Evolutionary conservation across 2,797 vertebrate genomes (phyloP).

Genomic region (Crenichthys baileyi): DNA sequence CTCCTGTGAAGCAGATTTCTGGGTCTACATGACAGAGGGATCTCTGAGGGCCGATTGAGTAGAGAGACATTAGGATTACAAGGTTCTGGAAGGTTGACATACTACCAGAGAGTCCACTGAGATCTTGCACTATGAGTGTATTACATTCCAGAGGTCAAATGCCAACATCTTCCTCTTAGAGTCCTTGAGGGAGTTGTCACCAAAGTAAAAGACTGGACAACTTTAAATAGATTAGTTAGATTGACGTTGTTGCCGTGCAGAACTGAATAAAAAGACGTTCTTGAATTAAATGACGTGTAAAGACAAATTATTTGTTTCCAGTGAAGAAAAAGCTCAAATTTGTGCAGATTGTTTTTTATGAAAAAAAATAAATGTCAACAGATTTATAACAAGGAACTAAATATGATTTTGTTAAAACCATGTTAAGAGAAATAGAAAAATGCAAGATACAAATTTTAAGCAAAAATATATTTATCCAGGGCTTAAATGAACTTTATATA

Average conservation of each 20-base stretch:
- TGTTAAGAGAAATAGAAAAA: neutral
- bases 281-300: neutral
- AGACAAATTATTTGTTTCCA: neutral
- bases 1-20: slow-evolving; percentile 32
- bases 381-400: neutral
- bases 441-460: neutral
- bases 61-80: slow-evolving; percentile 32
- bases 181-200: slow-evolving; percentile 26
- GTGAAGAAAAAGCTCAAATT: neutral
- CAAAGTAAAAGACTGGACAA: slow-evolving; percentile 14
- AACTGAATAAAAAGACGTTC: neutral
- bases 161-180: slow-evolving; percentile 27
- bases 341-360: neutral
- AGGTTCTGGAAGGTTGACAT: slow-evolving; percentile 23
- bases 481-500: neutral
- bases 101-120: slow-evolving; percentile 31
- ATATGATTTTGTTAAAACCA: neutral
- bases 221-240: neutral
- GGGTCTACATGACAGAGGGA: slow-evolving; percentile 30
- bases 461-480: neutral
- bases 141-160: slow-evolving; percentile 46
- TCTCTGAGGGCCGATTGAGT: slow-evolving; percentile 30
- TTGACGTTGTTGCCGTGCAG: neutral
- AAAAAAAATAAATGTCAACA: neutral
- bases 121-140: slow-evolving; percentile 32